Percentiles rank a stretch among this genome's conserved stretches.
Conservation (phyloP, 2,888 invertebrate species). For the Sphaerophoria taeniata region DNA sequence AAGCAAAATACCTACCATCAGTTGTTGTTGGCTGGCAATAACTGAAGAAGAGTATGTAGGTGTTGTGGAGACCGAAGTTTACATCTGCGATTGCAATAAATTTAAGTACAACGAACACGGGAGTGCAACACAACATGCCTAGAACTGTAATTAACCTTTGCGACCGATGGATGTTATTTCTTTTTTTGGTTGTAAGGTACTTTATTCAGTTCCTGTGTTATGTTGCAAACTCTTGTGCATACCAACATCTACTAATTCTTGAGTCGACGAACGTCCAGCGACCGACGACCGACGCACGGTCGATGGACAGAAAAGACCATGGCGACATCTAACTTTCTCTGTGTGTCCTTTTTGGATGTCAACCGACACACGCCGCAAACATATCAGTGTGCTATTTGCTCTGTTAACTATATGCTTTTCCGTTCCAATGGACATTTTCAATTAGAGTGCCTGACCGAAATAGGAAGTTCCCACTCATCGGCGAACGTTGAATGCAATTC, state of each 20-base stretch:
- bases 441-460: slow-evolving; percentile 65
- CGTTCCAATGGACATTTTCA: slow-evolving; percentile 65
- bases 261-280: neutral
- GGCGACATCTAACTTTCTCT: slow-evolving; percentile 65
- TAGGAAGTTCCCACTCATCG: slow-evolving; percentile 23
- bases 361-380: neutral
- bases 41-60: slow-evolving; percentile 35
- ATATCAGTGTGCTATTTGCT: slow-evolving; percentile 10
- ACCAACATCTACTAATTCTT: slow-evolving; percentile 46
- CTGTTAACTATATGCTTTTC: slow-evolving; percentile 1
- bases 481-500: slow-evolving; percentile 28
- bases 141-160: slow-evolving; percentile 72
- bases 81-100: slow-evolving; percentile 64
- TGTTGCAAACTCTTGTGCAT: slow-evolving; percentile 42
- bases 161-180: slow-evolving; percentile 69
- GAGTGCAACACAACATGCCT: slow-evolving; percentile 68
- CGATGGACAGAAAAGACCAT: slow-evolving; percentile 20
- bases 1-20: slow-evolving; percentile 9
- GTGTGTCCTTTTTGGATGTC: slow-evolving; percentile 37
- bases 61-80: slow-evolving; percentile 42
- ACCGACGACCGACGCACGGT: too few species aligned
- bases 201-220: slow-evolving; percentile 58
- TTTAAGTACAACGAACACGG: slow-evolving; percentile 60
- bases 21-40: neutral
- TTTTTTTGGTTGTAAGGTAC: slow-evolving; percentile 53